Evolutionary conservation across 2,888 invertebrate genomes (phyloP), one percentile per base, ranked within the genome.

Genomic region (Monopis laevigella): DNA sequence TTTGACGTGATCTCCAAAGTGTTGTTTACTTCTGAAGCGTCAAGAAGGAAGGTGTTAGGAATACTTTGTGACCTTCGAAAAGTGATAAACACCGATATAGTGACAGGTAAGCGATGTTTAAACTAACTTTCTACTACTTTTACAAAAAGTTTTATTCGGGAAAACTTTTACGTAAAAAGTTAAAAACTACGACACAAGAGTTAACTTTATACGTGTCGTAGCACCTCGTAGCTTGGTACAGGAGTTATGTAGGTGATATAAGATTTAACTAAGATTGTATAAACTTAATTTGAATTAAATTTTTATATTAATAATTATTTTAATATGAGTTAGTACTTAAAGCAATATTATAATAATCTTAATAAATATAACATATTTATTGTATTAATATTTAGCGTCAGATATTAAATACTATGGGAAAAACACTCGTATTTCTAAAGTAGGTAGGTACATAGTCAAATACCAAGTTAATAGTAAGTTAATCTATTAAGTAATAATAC

Each of bases 1-100:
- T 54, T 67, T 65, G 70, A 56, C 56, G 61, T 71, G 68, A 65
- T 71, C 62, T 59, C 67, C 61, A 73, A 67, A 72, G 62, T 32
- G 66, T 71, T 80, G 78, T 80, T 80, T 80, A 77, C 77, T 71
- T 78, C 74, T 65, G 60, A 16, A 21, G 19, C 12, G 36, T 36
- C 51, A 60, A 62, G 56, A 56, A 59, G 58, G 56, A 56, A 66
- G 67, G 66, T 67, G 70, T 66, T 62, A 44, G 51, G 50, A 58
- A 50, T 53, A 61, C 63, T 65, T 61, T 55, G 48, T 59, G 66
- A 63, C 61, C 59, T 66, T 65, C 55, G 46, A 62, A 59, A 61
- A 67, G 62, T 55, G 56, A 13, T 50, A 56, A 56, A 51, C 46
- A 53, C 51, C 40, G 43, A 47, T 49, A 59, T 61, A 65, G 46